These are phyloP conservation scores for Misgurnus anguillicaudatus DNA, from an alignment of 2,113 vertebrate species.

Conservation along the genomic window DNA sequence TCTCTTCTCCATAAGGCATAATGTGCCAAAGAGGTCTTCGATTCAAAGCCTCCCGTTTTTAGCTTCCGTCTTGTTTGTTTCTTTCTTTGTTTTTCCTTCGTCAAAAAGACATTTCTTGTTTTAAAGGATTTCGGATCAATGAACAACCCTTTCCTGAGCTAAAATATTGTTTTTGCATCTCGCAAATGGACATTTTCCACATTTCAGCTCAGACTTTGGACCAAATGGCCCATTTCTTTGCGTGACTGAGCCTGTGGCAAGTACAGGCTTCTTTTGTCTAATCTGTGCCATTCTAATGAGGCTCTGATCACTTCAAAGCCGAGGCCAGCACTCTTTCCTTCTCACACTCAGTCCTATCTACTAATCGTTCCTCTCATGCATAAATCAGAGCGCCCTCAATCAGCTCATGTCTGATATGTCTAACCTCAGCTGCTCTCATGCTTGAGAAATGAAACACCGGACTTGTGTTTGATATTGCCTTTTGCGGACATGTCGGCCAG, in stretches of 20 bases:
- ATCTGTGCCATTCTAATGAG: constrained; percentile 46
- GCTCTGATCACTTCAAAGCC: constrained; percentile 55
- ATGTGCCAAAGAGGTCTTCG: constrained; percentile 47
- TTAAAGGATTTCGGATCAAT: constrained; percentile 47
- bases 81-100: constrained; percentile 48
- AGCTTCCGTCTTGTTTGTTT: constrained; percentile 40
- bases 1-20: constrained; percentile 39
- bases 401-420: constrained; percentile 29
- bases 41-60: constrained; percentile 61
- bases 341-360: constrained; percentile 14
- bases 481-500: constrained; percentile 38
- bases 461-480: constrained; percentile 37
- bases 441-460: constrained; percentile 23
- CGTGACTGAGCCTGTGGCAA: constrained; percentile 10
- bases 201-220: constrained; percentile 30
- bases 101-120: constrained; percentile 50
- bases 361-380: background rate
- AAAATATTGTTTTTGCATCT: constrained; percentile 38
- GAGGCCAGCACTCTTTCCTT: constrained; percentile 32
- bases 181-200: background rate
- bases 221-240: constrained; percentile 40
- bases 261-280: constrained; percentile 37
- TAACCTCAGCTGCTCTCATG: constrained; percentile 30
- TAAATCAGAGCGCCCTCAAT: background rate
- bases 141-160: constrained; percentile 50